Evolutionary conservation across 2,797 vertebrate species (phyloP), one percentile per base, ranked within the genome.

Genomic region (Varecia variegata): DNA sequence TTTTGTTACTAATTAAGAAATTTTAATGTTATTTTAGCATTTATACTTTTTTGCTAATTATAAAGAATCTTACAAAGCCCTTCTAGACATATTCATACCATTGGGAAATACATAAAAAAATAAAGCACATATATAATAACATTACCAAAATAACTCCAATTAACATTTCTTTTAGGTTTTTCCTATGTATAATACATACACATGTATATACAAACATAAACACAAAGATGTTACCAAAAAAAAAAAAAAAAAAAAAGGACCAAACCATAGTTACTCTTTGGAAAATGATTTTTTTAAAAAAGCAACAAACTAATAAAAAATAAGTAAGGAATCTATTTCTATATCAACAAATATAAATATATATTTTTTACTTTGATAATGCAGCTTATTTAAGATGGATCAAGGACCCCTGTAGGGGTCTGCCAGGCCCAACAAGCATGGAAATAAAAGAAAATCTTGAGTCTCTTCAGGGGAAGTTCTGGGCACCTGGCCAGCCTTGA

Each of bases 191-290:
- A 11, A 45, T 4, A 56, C 25, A 56, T 1, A 88, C 9, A 90
- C 1, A 23, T 7, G 14, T 7, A 87, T 20, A 83, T 11, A 45
- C 4, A 92, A 25, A 83, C 38, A 68, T n/a, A 77, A 60, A 38
- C 30, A 65, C 21, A 13, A 1, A 43, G 25, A 14, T 45, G 12
- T 40, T 67, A 65, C n/a, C 52, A 70, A 95, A 45, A 45, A 43
- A 58, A 70, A 95, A 45, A 45, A 43, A 58, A 70, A 95, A 90
- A 65, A 67, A 96, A 93, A 89, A 52, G 30, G 47, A 25, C 9
- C 25, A 58, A 56, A n/a, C 2, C 10, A 77, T 89, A 89, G 7
- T 17, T 30, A 40, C 35, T 40, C 0, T 82, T 58, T 83, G 73
- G 11, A 8, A 82, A 70, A 73, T 67, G 5, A 79, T 50, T 93